Conservation (phyloP, 2,888 invertebrate species). For the Osmoderma eremita region DNA sequence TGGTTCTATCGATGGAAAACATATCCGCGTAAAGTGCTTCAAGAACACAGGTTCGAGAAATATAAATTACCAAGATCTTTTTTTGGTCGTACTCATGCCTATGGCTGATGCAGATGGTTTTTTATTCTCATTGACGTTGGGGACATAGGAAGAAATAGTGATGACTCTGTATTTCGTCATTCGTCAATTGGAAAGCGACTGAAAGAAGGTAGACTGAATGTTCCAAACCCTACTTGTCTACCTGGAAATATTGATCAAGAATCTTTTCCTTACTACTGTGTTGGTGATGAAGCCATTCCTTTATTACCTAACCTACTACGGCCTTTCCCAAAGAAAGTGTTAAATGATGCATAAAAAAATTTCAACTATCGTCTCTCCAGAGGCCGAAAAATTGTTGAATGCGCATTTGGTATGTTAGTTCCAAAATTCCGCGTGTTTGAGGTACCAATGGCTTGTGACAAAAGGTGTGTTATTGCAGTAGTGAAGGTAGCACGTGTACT, state of each 20-base stretch:
- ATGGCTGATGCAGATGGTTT: conserved; percentile 19
- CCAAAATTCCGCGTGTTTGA: conserved; percentile 40
- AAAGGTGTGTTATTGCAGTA: conserved; percentile 18
- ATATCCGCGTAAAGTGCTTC: conserved; percentile 38
- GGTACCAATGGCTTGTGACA: conserved; percentile 29
- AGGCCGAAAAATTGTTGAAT: conserved; percentile 42
- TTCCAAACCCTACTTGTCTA: conserved; percentile 17
- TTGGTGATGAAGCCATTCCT: conserved; percentile 37
- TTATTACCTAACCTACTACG: conserved; percentile 29
- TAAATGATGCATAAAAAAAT: conserved; percentile 20
- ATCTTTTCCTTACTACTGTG: conserved; percentile 31
- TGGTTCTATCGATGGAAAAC: conserved; percentile 44
- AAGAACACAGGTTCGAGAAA: conserved; percentile 42
- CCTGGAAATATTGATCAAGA: conserved; percentile 11
- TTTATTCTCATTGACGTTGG: conserved; percentile 31
- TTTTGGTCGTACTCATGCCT: conserved; percentile 33
- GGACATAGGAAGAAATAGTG: conserved; percentile 28
- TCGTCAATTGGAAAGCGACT: conserved; percentile 21
- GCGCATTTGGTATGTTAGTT: conserved; percentile 43
- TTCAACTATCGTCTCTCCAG: conserved; percentile 24
- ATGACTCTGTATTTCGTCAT: conserved; percentile 31
- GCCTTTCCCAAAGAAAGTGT: conserved; percentile 9
- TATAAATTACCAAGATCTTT: conserved; percentile 28
- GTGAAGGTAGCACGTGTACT: conserved; percentile 35
- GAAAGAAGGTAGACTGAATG: conserved; percentile 24